Evolutionary conservation across 2,113 vertebrate species (phyloP).

Genomic region (Regulus satrapa): DNA sequence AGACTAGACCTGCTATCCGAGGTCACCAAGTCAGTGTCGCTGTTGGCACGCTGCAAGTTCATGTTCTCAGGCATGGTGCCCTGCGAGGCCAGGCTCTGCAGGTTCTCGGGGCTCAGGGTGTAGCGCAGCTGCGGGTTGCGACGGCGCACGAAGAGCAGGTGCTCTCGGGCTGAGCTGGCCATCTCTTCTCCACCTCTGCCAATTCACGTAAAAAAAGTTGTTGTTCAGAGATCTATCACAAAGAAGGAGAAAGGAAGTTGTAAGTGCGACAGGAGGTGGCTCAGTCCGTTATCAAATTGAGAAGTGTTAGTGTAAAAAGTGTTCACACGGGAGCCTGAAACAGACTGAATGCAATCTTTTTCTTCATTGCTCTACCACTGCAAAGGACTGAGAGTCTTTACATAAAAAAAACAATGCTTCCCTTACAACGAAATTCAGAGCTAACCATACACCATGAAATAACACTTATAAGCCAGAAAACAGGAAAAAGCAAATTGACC

Average conservation of each 20-base stretch:
- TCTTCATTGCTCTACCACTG: background rate
- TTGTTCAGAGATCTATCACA: constrained; percentile 42
- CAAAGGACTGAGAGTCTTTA: background rate
- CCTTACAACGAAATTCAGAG: background rate
- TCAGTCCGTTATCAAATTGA: background rate
- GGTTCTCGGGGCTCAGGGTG: constrained; percentile 93
- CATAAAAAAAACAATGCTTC: background rate
- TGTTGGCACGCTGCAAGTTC: constrained; percentile 89
- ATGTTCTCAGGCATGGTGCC: constrained; percentile 76
- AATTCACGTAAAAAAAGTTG: constrained; percentile 34
- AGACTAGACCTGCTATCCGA: constrained; percentile 93
- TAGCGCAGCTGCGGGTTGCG: constrained; percentile 91
- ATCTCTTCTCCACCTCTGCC: constrained; percentile 51
- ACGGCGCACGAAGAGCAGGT: constrained; percentile 84
- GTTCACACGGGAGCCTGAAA: background rate
- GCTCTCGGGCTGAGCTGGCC: constrained; percentile 86
- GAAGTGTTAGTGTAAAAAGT: background rate
- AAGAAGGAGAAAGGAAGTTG: background rate
- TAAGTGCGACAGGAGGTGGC: background rate
- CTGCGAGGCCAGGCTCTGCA: constrained; percentile 87
- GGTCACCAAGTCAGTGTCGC: constrained; percentile 94
- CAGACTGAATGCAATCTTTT: background rate
- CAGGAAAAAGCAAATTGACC: background rate
- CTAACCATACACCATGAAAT: background rate
- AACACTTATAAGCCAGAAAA: background rate